Evolutionary conservation across 2,113 vertebrate species (phyloP).

Genomic region (Pyxicephalus adspersus): DNA sequence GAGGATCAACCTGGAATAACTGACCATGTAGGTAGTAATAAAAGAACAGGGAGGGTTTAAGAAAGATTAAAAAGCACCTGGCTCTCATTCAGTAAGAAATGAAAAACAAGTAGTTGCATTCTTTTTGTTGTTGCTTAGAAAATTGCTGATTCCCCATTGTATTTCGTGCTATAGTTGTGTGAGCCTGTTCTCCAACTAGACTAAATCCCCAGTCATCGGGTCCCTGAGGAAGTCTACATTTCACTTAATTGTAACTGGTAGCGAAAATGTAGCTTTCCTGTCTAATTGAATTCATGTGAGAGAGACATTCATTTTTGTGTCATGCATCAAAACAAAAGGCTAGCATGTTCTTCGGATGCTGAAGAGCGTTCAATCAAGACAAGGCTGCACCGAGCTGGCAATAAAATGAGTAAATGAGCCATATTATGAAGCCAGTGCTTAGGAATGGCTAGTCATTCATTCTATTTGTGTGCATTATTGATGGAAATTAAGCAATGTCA

Average conservation of each 20-base stretch:
- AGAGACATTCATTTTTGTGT: constrained; percentile 46
- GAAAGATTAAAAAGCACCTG: too few relatives aligned
- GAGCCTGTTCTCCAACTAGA: not conserved
- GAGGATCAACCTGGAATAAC: not conserved
- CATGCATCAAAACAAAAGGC: constrained; percentile 39
- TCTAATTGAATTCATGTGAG: constrained; percentile 48
- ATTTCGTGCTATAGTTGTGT: not conserved
- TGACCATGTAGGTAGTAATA: not conserved
- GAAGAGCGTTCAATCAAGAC: constrained; percentile 17
- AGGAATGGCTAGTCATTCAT: constrained; percentile 19
- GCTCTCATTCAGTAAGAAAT: not conserved
- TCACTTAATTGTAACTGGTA: constrained; percentile 43
- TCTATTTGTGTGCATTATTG: constrained; percentile 34
- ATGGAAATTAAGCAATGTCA: constrained; percentile 20
- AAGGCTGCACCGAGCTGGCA: constrained; percentile 1
- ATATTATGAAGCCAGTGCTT: constrained; percentile 16
- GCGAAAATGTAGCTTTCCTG: constrained; percentile 17
- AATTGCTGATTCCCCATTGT: not conserved
- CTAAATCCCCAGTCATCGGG: not conserved
- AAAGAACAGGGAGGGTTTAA: not conserved
- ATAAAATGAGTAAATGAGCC: constrained; percentile 40
- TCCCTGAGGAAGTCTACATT: constrained; percentile 16
- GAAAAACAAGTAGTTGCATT: not conserved
- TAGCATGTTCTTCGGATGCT: constrained; percentile 26
- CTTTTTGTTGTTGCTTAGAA: not conserved